Percentiles rank a stretch among this genome's conserved stretches.
These are phyloP conservation scores for Peromyscus eremicus DNA, from an alignment of 2,797 vertebrate species.

Conservation along the genomic window DNA sequence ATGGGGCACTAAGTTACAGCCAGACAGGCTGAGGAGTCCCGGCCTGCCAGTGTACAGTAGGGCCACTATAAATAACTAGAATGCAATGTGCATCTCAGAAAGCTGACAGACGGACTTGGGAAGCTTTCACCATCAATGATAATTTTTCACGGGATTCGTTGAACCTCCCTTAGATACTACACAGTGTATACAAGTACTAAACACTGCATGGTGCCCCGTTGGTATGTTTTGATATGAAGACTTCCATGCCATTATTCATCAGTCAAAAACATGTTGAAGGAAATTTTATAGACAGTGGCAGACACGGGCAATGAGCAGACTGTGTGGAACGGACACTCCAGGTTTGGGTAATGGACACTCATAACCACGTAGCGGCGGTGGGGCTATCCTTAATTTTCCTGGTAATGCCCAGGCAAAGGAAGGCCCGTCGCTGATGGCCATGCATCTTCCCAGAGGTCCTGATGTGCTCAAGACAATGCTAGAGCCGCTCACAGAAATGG, in stretches of 20 bases:
- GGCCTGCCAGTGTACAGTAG: no score
- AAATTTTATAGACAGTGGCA: background rate
- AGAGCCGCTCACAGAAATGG: background rate
- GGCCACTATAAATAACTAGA: background rate
- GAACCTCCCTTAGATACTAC: background rate
- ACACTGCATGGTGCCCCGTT: background rate
- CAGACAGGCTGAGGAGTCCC: background rate
- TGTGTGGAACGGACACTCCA: background rate
- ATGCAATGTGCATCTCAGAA: background rate
- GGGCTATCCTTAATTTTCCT: background rate
- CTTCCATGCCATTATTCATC: background rate
- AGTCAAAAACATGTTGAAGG: background rate
- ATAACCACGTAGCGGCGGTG: background rate
- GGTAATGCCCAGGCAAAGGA: background rate
- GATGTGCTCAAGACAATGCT: background rate
- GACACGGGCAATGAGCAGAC: background rate
- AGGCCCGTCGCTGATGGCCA: background rate
- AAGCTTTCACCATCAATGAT: background rate
- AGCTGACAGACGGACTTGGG: background rate
- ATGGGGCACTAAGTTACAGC: background rate
- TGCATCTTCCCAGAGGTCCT: background rate
- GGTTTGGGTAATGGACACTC: background rate
- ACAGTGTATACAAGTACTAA: background rate
- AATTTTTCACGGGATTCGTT: background rate
- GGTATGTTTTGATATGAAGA: background rate